These are phyloP conservation scores for Doryteuthis pealeii DNA, from an alignment of 1,140 invertebrate genomes.

Conservation along the genomic window DNA sequence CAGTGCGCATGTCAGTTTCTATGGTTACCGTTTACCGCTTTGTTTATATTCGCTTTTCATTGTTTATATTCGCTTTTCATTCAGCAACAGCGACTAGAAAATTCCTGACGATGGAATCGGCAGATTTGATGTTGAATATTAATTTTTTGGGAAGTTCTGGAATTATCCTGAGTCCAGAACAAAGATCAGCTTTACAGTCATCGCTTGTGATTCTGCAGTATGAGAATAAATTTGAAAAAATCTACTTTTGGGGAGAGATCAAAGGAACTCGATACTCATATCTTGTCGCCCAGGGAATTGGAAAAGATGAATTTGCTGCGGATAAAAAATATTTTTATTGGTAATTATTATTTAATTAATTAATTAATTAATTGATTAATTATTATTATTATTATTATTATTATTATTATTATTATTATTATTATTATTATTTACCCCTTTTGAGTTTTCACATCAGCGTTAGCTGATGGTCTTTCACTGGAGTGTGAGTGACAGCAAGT, in stretches of 20 bases:
- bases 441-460: no score
- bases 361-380: no score
- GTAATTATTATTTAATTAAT: conserved; percentile 40
- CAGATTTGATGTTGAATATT: conserved; percentile 50
- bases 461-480: no score
- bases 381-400: no score
- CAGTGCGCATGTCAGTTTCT: no score
- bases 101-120: conserved; percentile 48
- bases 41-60: no score
- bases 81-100: no score
- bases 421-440: no score
- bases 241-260: conserved; percentile 62
- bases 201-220: conserved; percentile 58
- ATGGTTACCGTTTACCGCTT: no score
- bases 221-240: conserved; percentile 58
- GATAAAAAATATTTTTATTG: conserved; percentile 58
- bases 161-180: conserved; percentile 56
- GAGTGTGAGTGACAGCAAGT: no score
- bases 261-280: conserved; percentile 59
- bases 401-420: no score
- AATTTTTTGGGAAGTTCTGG: conserved; percentile 59
- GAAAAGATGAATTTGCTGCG: conserved; percentile 53
- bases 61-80: no score
- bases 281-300: conserved; percentile 58
- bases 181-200: conserved; percentile 58